Percentiles rank a stretch among this genome's conserved stretches.
Conservation (phyloP, 2,888 invertebrate species). For the Phlogophora meticulosa region DNA sequence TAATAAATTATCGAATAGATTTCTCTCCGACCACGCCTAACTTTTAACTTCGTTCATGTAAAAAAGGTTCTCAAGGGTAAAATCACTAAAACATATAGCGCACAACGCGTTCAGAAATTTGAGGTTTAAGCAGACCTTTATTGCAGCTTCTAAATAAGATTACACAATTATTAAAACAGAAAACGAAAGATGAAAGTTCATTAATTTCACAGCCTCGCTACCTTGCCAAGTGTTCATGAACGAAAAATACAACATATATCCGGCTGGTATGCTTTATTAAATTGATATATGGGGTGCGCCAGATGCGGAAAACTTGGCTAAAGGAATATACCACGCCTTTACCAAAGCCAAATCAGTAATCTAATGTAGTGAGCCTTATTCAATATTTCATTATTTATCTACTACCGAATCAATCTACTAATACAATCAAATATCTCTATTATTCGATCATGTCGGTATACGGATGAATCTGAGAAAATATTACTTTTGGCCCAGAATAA, state of each 20-base stretch:
- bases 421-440: slow-evolving; percentile 31
- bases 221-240: slow-evolving; percentile 8
- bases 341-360: slow-evolving; percentile 11
- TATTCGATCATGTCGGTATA: slow-evolving; percentile 24
- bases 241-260: slow-evolving; percentile 8
- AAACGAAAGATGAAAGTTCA: no score
- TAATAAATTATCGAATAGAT: no score
- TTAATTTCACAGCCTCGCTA: background rate
- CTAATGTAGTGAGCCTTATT: slow-evolving; percentile 2
- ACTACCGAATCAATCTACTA: slow-evolving; percentile 25
- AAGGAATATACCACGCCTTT: background rate
- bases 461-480: slow-evolving; percentile 16
- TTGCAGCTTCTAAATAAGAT: background rate
- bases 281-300: background rate
- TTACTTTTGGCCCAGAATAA: slow-evolving; percentile 12
- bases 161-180: no score
- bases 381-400: slow-evolving; percentile 37
- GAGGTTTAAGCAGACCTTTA: no score
- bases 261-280: background rate
- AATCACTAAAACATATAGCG: no score
- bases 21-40: no score
- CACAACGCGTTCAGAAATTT: no score
- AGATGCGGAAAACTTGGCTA: slow-evolving; percentile 21
- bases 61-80: no score
- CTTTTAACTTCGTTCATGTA: no score